Evolutionary conservation across 2,797 vertebrate species (phyloP).

Genomic region (Esox masquinongy): DNA sequence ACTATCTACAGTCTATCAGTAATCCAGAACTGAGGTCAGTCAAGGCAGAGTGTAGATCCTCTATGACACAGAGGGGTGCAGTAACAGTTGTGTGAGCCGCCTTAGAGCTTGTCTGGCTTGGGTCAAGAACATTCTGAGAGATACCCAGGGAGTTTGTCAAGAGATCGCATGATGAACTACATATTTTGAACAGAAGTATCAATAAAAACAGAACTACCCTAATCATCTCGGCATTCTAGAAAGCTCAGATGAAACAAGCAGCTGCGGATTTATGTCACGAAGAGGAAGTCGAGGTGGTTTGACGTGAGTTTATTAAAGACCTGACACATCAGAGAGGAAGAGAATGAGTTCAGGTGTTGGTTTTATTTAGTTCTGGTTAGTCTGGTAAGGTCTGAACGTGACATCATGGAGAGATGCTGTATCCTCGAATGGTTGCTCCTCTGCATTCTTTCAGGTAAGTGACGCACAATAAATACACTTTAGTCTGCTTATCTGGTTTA

Average conservation of each 20-base stretch:
- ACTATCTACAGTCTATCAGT: too few species aligned
- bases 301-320: constrained; percentile 4
- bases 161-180: background rate
- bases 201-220: background rate
- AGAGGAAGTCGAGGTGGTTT: background rate
- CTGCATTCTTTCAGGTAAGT: constrained; percentile 36
- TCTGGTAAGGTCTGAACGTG: background rate
- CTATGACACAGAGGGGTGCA: too few species aligned
- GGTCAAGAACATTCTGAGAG: too few species aligned
- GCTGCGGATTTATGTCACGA: background rate
- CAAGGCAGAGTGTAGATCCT: too few species aligned
- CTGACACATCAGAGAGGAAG: background rate
- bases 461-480: background rate
- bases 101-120: too few species aligned
- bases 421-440: constrained; percentile 20
- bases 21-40: too few species aligned
- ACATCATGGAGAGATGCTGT: constrained; percentile 32
- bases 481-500: background rate
- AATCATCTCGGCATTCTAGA: background rate
- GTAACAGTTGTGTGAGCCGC: too few species aligned
- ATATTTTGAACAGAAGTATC: background rate
- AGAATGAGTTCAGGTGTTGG: background rate
- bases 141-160: too few species aligned
- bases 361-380: background rate
- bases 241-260: background rate